These are phyloP conservation scores for Exocentrus adspersus DNA, from an alignment of 2,888 invertebrate genomes.

Conservation along the genomic window DNA sequence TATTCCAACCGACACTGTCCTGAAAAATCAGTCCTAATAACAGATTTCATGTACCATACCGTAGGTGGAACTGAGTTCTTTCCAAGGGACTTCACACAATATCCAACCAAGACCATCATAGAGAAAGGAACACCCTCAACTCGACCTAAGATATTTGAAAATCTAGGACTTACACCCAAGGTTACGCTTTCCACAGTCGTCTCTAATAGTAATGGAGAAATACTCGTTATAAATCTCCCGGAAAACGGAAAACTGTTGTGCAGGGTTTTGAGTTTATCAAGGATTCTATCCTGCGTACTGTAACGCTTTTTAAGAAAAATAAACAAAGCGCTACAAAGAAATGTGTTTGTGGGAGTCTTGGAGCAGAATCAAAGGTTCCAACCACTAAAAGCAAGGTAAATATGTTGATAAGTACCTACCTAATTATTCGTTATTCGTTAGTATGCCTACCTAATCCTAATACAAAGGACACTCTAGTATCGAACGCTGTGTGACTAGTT, in stretches of 20 bases:
- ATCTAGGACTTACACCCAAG: slow-evolving; percentile 83
- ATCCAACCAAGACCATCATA: slow-evolving; percentile 83
- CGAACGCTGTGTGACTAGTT: too few relatives aligned
- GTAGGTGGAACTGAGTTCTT: slow-evolving; percentile 96
- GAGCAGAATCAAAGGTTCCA: too few relatives aligned
- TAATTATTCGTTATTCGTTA: too few relatives aligned
- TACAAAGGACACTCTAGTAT: too few relatives aligned
- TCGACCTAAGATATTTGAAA: slow-evolving; percentile 48
- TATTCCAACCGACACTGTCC: too few relatives aligned
- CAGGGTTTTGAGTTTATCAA: slow-evolving; percentile 84
- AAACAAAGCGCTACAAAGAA: slow-evolving; percentile 69
- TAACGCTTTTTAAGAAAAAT: slow-evolving; percentile 77
- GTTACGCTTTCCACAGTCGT: slow-evolving; percentile 88
- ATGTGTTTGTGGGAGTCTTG: slow-evolving; percentile 63
- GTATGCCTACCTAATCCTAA: too few relatives aligned
- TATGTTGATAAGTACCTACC: too few relatives aligned
- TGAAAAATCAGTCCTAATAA: too few relatives aligned
- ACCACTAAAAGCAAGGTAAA: slow-evolving; percentile 10
- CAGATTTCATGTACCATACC: too few relatives aligned
- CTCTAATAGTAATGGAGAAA: slow-evolving; percentile 82
- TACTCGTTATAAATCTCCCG: slow-evolving; percentile 92
- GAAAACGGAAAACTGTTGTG: slow-evolving; percentile 88
- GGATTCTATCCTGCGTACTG: slow-evolving; percentile 81
- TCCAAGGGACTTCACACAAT: slow-evolving; percentile 95
- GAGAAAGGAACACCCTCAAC: slow-evolving; percentile 76